Evolutionary conservation across 2,888 invertebrate genomes (phyloP).

Genomic region (Alsophila aescularia): DNA sequence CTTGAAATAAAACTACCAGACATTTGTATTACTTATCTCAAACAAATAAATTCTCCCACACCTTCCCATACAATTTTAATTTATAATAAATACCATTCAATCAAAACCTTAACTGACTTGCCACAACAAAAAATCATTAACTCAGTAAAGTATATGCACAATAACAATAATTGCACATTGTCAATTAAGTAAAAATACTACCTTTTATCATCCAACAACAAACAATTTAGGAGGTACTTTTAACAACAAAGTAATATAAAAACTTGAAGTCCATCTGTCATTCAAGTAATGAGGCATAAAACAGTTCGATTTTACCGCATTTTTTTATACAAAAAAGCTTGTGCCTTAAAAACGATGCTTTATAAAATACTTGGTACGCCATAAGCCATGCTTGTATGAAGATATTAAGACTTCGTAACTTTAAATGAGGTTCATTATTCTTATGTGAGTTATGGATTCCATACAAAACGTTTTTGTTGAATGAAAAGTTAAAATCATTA

Average conservation of each 20-base stretch:
- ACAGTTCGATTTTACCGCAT: constrained; percentile 1
- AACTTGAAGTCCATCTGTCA: constrained; percentile 1
- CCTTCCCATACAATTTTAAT: no score
- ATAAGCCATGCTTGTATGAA: not conserved
- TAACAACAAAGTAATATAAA: not conserved
- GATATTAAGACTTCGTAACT: not conserved
- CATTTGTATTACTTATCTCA: no score
- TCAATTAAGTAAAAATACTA: not conserved
- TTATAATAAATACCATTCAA: not conserved
- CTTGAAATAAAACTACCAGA: no score
- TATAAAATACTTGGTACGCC: not conserved
- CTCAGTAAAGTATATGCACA: not conserved
- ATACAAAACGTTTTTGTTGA: constrained; percentile 1
- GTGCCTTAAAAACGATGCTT: no score
- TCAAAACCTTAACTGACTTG: not conserved
- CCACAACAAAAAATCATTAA: not conserved
- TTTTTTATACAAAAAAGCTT: no score
- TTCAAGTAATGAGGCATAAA: constrained; percentile 12
- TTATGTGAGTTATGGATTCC: not conserved
- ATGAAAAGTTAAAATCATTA: constrained; percentile 5
- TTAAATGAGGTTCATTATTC: not conserved
- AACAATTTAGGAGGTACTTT: constrained; percentile 5
- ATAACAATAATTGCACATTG: not conserved
- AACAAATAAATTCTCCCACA: no score
- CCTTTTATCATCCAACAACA: not conserved